Evolutionary conservation across 1,140 invertebrate species (phyloP), one percentile per base, ranked within the genome.

Genomic region (Hesperophylax magnus): DNA sequence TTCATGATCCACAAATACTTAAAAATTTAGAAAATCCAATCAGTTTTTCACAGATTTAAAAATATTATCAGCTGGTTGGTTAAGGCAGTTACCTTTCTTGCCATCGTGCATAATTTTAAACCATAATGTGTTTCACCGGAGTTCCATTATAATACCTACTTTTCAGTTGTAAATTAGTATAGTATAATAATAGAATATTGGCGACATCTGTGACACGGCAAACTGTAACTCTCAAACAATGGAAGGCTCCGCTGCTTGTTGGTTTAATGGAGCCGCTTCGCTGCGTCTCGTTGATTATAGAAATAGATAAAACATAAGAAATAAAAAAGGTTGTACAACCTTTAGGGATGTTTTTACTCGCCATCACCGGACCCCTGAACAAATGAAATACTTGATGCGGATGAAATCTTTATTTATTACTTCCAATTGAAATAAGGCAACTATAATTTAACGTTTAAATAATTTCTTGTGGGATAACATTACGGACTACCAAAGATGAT

Each of bases 331-430:
- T 31, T 67, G 31, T 34, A 67, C 27, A 67, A 22, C 5, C 58
- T 61, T 24, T 14, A 14, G 31, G 17, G 22, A 17, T 67, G 31
- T 67, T 67, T 11, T 67, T 34, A 67, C 11, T 22, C 27, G 31
- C 63, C 63, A 34, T 27, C 31, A 17, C n/a, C 17, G 22, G n/a
- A 67, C 31, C 39, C 31, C 22, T 34, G 63, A 67, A 67, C 63
- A 67, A 67, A 67, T 67, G 63, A 67, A 67, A 67, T 67, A 22
- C 63, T 54, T 60, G 61, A 65, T 60, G 74, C 72, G 78, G 47
- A 39, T 34, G 63, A 81, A 81, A 81, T 81, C 80, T 81, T 81
- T 81, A 81, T 81, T 81, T 81, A 81, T 81, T 81, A 81, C 80
- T 77, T 77, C 72, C 80, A 81, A 81, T 81, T 81, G 80, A 81